Conservation (phyloP, 2,113 vertebrate genomes). For the Chionis minor region DNA sequence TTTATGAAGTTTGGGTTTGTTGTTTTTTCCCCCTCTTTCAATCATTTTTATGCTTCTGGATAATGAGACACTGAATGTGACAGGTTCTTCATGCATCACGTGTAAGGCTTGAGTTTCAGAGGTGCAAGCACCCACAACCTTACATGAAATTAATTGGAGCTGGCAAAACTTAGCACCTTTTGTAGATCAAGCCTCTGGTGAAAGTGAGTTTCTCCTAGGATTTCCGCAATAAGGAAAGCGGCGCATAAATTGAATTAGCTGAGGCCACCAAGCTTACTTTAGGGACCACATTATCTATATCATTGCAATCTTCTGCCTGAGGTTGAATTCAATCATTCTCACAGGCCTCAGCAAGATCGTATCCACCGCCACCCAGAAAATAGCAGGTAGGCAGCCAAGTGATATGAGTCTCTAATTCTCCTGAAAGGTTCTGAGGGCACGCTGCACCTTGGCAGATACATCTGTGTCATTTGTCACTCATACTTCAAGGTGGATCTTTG, state of each 20-base stretch:
- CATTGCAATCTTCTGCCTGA: not conserved
- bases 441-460: not conserved
- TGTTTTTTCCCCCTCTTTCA: not conserved
- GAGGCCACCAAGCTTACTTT: constrained; percentile 19
- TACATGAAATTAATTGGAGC: not conserved
- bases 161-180: not conserved
- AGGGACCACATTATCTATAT: not conserved
- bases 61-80: not conserved
- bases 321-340: not conserved
- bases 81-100: not conserved
- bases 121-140: not conserved
- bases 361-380: not conserved
- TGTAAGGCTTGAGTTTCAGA: not conserved
- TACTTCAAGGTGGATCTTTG: not conserved
- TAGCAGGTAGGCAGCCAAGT: not conserved
- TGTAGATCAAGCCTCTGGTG: not conserved
- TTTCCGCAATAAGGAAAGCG: not conserved
- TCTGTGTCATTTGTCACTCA: not conserved
- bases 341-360: not conserved
- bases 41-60: constrained; percentile 14
- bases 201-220: not conserved
- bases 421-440: not conserved
- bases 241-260: not conserved
- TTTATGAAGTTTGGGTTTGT: not conserved
- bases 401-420: not conserved